Percentiles rank a stretch among this genome's conserved stretches.
These are phyloP conservation scores for Cryptocheilus praepositus DNA, from an alignment of 2,888 invertebrate species.

Conservation along the genomic window DNA sequence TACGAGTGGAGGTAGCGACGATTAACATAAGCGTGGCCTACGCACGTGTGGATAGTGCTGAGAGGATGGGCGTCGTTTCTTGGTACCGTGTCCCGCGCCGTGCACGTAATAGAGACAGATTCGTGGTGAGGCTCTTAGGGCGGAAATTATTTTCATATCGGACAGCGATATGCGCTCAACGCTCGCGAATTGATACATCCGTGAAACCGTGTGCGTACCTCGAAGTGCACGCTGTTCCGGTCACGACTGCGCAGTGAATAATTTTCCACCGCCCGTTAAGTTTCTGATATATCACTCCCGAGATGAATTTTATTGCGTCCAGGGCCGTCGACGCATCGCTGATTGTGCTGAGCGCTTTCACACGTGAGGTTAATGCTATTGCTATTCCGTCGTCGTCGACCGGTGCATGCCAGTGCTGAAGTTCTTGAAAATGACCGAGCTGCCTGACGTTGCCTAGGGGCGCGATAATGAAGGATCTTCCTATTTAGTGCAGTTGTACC, in stretches of 20 bases:
- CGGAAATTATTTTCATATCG: conserved; percentile 51
- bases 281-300: conserved; percentile 43
- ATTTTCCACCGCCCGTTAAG: conserved; percentile 43
- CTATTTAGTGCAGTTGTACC: too few species aligned
- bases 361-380: neutral
- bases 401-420: too few species aligned
- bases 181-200: neutral
- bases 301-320: conserved; percentile 34
- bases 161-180: neutral
- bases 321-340: conserved; percentile 28
- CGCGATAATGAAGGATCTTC: too few species aligned
- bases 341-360: conserved; percentile 6
- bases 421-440: too few species aligned
- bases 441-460: too few species aligned
- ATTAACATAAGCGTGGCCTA: conserved; percentile 6
- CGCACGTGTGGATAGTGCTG: conserved; percentile 3
- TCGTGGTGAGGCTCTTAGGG: conserved; percentile 25
- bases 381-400: too few species aligned
- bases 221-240: neutral
- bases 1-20: neutral
- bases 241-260: conserved; percentile 28
- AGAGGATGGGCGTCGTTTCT: neutral
- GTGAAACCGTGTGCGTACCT: neutral
- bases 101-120: conserved; percentile 27
- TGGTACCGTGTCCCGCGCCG: conserved; percentile 14